phyloP scores from a whole-genome alignment of 2,113 vertebrate genomes.

The Hymenochirus boettgeri region DNA sequence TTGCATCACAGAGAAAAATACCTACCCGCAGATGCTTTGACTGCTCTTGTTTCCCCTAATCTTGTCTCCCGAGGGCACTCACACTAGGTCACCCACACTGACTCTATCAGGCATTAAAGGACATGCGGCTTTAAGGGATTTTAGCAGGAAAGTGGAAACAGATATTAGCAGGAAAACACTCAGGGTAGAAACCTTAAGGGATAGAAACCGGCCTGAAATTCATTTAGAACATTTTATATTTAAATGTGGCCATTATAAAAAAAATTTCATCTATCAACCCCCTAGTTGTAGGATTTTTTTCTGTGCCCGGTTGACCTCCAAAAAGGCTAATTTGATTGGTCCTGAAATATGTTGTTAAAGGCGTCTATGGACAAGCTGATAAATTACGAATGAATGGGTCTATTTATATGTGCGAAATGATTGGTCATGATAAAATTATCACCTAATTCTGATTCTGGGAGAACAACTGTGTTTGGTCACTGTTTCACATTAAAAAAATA shows the following conservation, averaged over 20 bases:
- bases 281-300: too few species aligned
- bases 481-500: too few species aligned
- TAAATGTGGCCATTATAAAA: background rate
- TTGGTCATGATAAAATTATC: too few species aligned
- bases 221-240: background rate
- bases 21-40: conserved; percentile 5
- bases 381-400: too few species aligned
- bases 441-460: too few species aligned
- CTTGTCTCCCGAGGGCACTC: conserved; percentile 55
- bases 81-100: conserved; percentile 49
- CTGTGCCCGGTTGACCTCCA: too few species aligned
- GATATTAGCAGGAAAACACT: conserved; percentile 44
- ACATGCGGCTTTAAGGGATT: conserved; percentile 66
- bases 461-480: too few species aligned
- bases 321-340: too few species aligned
- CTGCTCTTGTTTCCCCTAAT: conserved; percentile 20
- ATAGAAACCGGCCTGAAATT: background rate
- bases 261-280: too few species aligned
- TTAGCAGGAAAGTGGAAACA: conserved; percentile 74
- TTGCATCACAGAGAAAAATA: conserved; percentile 23
- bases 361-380: too few species aligned
- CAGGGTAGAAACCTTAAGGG: conserved; percentile 1
- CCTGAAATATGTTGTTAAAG: too few species aligned
- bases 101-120: conserved; percentile 71
- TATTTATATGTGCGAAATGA: too few species aligned